These are phyloP conservation scores for Champsocephalus gunnari DNA, from an alignment of 2,797 vertebrate species.

Conservation along the genomic window DNA sequence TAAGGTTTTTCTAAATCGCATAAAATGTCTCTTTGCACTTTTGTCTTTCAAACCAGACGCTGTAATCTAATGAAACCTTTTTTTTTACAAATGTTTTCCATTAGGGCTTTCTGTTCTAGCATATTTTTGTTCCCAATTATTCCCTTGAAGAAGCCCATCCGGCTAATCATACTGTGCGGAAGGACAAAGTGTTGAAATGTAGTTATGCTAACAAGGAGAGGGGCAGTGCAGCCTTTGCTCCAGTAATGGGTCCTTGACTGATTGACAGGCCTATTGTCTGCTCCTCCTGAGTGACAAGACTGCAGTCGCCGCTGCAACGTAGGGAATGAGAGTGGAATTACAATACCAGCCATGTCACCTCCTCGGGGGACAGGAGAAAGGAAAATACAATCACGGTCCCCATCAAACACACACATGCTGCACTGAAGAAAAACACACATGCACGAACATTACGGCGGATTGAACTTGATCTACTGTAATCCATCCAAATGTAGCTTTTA, in stretches of 20 bases:
- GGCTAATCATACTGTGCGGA: slow-evolving; percentile 55
- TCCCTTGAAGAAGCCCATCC: slow-evolving; percentile 23
- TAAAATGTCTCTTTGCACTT: background rate
- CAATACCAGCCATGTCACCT: slow-evolving; percentile 84
- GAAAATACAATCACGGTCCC: slow-evolving; percentile 81
- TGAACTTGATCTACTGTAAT: slow-evolving; percentile 7
- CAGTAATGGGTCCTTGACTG: slow-evolving; percentile 79
- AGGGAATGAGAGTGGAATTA: slow-evolving; percentile 87
- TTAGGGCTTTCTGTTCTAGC: slow-evolving; percentile 37
- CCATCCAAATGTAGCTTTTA: slow-evolving; percentile 5
- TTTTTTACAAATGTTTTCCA: slow-evolving; percentile 25
- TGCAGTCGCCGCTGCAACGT: slow-evolving; percentile 69
- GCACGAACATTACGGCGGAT: slow-evolving; percentile 7
- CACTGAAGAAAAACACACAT: slow-evolving; percentile 16
- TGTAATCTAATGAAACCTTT: slow-evolving; percentile 34
- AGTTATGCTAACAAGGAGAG: slow-evolving; percentile 76
- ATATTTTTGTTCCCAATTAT: slow-evolving; percentile 36
- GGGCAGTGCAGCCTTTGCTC: slow-evolving; percentile 48
- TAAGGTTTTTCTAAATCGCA: background rate
- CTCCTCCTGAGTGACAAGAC: slow-evolving; percentile 82
- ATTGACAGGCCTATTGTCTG: slow-evolving; percentile 84
- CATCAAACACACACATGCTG: slow-evolving; percentile 62
- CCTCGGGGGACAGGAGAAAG: slow-evolving; percentile 79
- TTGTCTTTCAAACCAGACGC: slow-evolving; percentile 37
- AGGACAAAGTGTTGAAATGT: slow-evolving; percentile 72